A percentile compares a stretch with the other conserved stretches of the same genome.
phyloP scores from a whole-genome alignment of 2,113 vertebrate species.

The Pavo muticus region DNA sequence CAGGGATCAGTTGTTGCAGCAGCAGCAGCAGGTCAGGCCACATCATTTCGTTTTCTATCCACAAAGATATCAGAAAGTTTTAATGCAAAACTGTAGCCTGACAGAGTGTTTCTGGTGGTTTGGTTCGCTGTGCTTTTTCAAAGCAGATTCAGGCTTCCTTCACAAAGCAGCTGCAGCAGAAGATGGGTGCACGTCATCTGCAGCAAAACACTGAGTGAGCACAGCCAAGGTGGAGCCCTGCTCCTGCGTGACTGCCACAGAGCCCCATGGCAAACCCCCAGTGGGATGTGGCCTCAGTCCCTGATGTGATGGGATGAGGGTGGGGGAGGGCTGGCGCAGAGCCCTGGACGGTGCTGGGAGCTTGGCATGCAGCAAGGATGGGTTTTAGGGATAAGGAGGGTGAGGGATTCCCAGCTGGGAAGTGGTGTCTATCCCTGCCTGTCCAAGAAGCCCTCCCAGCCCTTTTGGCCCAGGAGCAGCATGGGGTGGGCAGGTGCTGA shows the following conservation, averaged over 20 bases:
- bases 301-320: neutral
- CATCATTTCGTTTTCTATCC: fast-evolving
- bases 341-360: neutral
- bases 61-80: neutral
- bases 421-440: neutral
- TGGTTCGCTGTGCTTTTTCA: neutral
- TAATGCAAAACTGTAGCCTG: neutral
- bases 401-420: neutral
- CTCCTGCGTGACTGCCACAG: neutral
- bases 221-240: neutral
- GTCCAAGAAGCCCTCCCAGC: fast-evolving
- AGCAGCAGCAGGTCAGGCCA: neutral
- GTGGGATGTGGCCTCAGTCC: neutral
- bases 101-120: neutral
- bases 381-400: neutral
- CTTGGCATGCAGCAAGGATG: neutral
- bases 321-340: neutral
- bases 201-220: neutral
- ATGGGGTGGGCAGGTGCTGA: neutral
- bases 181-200: neutral
- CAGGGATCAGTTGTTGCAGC: neutral
- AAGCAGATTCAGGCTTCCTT: neutral
- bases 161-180: neutral
- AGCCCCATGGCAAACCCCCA: neutral
- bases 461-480: fast-evolving